Percentiles rank a stretch among this genome's conserved stretches.
phyloP scores from a whole-genome alignment of 2,113 vertebrate species.

The Nansenia antarctica region DNA sequence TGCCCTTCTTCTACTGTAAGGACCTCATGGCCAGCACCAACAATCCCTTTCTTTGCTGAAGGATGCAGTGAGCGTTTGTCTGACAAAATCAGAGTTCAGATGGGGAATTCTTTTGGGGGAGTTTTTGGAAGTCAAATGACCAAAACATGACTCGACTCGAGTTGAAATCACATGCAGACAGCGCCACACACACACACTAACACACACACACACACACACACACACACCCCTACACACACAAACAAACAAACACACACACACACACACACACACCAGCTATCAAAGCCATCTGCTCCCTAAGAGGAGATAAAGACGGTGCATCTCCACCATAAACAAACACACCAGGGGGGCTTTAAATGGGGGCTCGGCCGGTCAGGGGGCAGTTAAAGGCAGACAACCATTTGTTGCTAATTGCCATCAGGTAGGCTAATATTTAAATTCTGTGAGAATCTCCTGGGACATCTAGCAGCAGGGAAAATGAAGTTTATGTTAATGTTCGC shows the following conservation, averaged over 20 bases:
- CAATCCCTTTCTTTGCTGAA: neutral
- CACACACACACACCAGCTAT: neutral
- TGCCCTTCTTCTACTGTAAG: no score
- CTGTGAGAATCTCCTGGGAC: neutral
- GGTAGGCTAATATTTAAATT: neutral
- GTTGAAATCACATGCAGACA: neutral
- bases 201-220: neutral
- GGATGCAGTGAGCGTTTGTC: neutral
- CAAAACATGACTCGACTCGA: neutral
- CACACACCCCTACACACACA: slow-evolving; percentile 29
- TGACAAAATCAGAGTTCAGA: neutral
- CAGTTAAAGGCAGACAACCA: neutral
- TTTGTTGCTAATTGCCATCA: neutral
- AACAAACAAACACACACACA: slow-evolving; percentile 8
- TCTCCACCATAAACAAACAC: slow-evolving; percentile 32
- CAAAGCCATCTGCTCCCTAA: slow-evolving; percentile 36
- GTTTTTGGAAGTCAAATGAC: neutral
- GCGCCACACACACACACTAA: neutral
- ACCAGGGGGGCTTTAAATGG: neutral
- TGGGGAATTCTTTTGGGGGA: no score
- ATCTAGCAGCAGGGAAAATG: no score
- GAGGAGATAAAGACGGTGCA: slow-evolving; percentile 16
- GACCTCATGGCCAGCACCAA: no score
- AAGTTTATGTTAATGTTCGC: no score
- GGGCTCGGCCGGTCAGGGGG: neutral